Evolutionary conservation across 2,888 invertebrate species (phyloP), one percentile per base, ranked within the genome.

Genomic region (Plebejus argus): DNA sequence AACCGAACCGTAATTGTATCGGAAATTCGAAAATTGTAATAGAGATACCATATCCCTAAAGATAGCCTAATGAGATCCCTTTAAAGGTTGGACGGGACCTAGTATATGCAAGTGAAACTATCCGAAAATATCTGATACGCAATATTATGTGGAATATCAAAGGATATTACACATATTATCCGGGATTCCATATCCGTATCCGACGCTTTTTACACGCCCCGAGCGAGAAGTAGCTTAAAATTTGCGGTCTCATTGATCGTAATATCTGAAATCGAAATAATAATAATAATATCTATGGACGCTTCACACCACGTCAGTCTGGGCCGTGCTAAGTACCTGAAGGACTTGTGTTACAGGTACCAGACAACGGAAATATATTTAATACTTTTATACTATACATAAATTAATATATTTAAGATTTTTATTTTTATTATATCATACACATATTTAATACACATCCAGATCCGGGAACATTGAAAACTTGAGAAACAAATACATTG

Each of bases 21-120:
- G 3, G 20, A 20, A 58, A 58, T 58, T 10, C 58, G 58, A 20
- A 58, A n/a, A 20, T 58, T 10, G 8, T 58, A 58, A 58, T 58
- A 58, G 58, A 20, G 20, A 58, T 20, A 58, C 20, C 58, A 8
- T n/a, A 15, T 5, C 61, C 23, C 61, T 23, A 4, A 61, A 15
- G 58, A 61, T 61, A 61, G 20, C 58, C 58, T 58, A 58, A 58
- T 58, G 12, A 66, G 23, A 66, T 8, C 61, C 61, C 23, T 66
- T 66, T 12, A 20, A 66, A 28, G 61, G 61, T 23, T 66, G 4
- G 7, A 66, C 61, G 4, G 23, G 12, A 66, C 28, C 61, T 4
- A n/a, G n/a, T n/a, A 66, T 66, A 23, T 66, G 61, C 23, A 23
- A 66, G 23, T 58, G 20, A 20, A 58, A 58, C 58, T 58, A 58